Evolutionary conservation across 2,113 vertebrate genomes (phyloP).

Genomic region (Labeo catla): DNA sequence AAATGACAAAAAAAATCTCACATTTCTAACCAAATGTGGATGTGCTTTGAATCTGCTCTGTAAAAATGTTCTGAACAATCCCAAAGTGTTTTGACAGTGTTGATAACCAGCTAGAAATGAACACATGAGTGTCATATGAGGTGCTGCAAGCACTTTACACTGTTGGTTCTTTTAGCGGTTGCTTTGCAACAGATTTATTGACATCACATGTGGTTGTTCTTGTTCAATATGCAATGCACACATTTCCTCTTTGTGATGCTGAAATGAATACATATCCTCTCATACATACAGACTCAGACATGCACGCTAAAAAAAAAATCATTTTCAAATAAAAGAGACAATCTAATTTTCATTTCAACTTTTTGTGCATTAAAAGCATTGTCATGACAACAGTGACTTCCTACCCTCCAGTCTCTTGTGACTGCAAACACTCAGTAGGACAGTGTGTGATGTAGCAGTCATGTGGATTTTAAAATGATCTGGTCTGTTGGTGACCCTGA

Average conservation of each 20-base stretch:
- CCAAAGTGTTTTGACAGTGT: not conserved
- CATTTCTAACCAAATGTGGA: not conserved
- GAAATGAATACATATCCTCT: not conserved
- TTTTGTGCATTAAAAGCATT: not conserved
- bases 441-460: conserved; percentile 1
- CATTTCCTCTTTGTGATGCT: conserved; percentile 23
- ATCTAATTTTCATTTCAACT: not conserved
- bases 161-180: conserved; percentile 10
- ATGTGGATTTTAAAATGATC: conserved; percentile 30
- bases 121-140: conserved; percentile 32
- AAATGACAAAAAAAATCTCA: not conserved
- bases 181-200: conserved; percentile 18
- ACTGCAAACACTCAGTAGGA: conserved; percentile 25
- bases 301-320: not conserved
- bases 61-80: not conserved
- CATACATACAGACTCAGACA: not conserved
- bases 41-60: not conserved
- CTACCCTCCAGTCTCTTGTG: conserved; percentile 16
- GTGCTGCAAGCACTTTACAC: not conserved
- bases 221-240: not conserved
- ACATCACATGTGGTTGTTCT: not conserved
- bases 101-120: not conserved
- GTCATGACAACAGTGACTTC: conserved; percentile 41
- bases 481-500: not conserved
- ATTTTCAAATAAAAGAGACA: conserved; percentile 2